Evolutionary conservation across 1,140 invertebrate species (phyloP), one percentile per base, ranked within the genome.

Genomic region (Mamestra configurata): DNA sequence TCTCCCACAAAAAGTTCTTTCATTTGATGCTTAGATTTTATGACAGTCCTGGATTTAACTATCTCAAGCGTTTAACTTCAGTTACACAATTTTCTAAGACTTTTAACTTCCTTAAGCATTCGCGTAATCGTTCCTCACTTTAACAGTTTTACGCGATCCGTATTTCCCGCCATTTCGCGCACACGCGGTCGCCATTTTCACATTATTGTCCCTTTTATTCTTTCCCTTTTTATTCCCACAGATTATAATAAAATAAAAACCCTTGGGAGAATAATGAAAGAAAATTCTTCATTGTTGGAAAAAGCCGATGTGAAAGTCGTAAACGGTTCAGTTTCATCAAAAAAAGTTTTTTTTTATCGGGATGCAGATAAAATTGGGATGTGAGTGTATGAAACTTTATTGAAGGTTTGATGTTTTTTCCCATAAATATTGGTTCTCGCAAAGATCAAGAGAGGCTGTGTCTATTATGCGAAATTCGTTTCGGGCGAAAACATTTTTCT

Each of bases 181-280:
- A 64, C 59, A 40, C 59, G 59, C 31, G 27, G 31, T n/a, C 59
- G 59, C 59, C 59, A 64, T 64, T 64, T 64, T 64, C 59, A 20
- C 59, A 37, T 64, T 37, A 40, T 64, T 40, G 40, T 64, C 59
- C 20, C 35, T 35, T 66, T 24, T 66, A 66, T 66, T 66, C n/a
- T 20, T 68, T 68, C 13, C 4, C 64, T n/a, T 5, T 66, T 66
- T 66, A 66, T 66, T 66, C 37, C 11, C 61, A 66, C 37, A 22
- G 64, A 46, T 68, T 68, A 68, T 68, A 68, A 68, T 68, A 68
- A 68, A 68, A 49, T 68, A 46, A 68, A 40, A 49, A 61, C 40
- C 40, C 40, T 46, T 27, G 11, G 40, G 20, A 49, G 40, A 22
- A 43, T 66, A 68, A 64, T 64, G 40, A 64, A 64, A 64, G 59